These are phyloP conservation scores for Acanthosepion pharaonis DNA, from an alignment of 2,888 invertebrate species.

Conservation along the genomic window DNA sequence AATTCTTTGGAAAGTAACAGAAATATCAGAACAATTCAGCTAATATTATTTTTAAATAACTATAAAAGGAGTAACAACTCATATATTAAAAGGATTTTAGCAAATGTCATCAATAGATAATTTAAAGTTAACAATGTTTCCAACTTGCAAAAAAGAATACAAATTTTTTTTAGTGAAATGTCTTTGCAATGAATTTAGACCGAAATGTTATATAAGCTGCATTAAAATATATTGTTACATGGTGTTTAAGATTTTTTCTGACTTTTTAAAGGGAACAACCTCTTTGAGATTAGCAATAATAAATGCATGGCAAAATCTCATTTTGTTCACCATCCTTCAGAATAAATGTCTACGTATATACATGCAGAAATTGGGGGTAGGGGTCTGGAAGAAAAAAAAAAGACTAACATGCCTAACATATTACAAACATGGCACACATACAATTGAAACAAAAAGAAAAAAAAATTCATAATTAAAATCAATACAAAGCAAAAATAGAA, in stretches of 20 bases:
- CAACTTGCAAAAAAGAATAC: no score
- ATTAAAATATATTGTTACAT: not conserved
- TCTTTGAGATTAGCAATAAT: not conserved
- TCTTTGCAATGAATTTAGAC: no score
- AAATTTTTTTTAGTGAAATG: no score
- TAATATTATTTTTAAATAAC: no score
- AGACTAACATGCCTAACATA: not conserved
- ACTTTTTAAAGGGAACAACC: not conserved
- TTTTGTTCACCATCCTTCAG: constrained; percentile 33
- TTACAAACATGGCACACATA: constrained; percentile 1
- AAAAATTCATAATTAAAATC: not conserved
- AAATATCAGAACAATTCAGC: no score
- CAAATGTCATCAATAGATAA: no score
- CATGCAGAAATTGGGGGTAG: constrained; percentile 23
- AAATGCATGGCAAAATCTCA: not conserved
- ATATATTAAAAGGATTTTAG: no score
- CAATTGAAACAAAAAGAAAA: not conserved
- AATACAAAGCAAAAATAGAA: not conserved
- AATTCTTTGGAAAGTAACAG: no score
- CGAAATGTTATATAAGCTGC: no score
- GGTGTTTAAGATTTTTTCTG: not conserved
- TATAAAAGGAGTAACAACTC: no score
- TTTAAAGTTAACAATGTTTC: no score
- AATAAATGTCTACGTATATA: not conserved
- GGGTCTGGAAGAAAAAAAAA: not conserved